A percentile compares a stretch with the other conserved stretches of the same genome.
Evolutionary conservation across 2,888 invertebrate species (phyloP).

Genomic region (Elmis aenea): DNA sequence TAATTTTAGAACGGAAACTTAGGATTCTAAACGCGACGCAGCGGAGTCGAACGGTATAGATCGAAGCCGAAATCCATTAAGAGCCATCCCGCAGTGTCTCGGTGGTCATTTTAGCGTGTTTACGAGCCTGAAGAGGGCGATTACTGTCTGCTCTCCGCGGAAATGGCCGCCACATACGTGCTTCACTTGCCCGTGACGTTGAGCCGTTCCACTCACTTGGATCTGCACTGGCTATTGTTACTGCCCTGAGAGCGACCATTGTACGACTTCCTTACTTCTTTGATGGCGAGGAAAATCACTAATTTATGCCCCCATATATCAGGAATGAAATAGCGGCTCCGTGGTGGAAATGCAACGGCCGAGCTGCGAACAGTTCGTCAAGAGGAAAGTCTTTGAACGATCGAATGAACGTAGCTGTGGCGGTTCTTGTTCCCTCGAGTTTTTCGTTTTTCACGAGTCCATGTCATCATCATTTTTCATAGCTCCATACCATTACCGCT

Average conservation of each 20-base stretch:
- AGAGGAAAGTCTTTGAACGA: conserved; percentile 1
- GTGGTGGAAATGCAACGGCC: not conserved
- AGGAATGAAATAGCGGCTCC: conserved; percentile 1
- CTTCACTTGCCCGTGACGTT: conserved; percentile 36
- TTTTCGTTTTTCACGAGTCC: conserved; percentile 41
- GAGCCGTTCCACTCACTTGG: conserved; percentile 41
- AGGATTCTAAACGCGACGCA: conserved; percentile 16
- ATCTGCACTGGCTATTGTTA: conserved; percentile 31
- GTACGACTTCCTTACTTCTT: conserved; percentile 24
- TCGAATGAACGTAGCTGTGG: too few species aligned
- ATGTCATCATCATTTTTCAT: conserved; percentile 48
- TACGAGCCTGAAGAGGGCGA: conserved; percentile 47
- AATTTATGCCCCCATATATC: conserved; percentile 22
- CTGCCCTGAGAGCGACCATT: conserved; percentile 23
- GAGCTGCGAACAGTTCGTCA: not conserved
- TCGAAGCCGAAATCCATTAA: conserved; percentile 43
- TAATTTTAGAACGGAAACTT: conserved; percentile 23
- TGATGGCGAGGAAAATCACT: conserved; percentile 23
- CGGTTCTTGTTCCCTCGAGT: conserved; percentile 30
- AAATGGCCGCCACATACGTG: conserved; percentile 42
- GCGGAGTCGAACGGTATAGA: conserved; percentile 27
- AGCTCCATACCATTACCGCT: conserved; percentile 44
- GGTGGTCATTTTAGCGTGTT: conserved; percentile 45
- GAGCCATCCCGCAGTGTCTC: conserved; percentile 43
- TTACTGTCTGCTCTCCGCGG: conserved; percentile 44